Conservation (phyloP, 2,113 vertebrate species). For the Ranitomeya variabilis region DNA sequence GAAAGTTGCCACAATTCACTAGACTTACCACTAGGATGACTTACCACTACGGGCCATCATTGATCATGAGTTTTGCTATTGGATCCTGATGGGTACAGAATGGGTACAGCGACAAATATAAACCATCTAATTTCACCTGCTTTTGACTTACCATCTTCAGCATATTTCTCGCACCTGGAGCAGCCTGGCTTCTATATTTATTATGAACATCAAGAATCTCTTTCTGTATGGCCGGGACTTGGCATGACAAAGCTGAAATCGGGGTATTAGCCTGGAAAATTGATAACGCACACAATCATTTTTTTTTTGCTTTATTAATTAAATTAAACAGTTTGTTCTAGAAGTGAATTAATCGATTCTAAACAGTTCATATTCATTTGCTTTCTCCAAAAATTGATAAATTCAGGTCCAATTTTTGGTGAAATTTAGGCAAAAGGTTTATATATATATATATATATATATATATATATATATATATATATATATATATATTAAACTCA, state of each 20-base stretch:
- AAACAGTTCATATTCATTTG: too few relatives aligned
- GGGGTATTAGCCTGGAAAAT: background rate
- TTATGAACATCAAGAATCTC: background rate
- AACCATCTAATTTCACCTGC: background rate
- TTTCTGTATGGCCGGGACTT: background rate
- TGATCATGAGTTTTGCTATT: background rate
- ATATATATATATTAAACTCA: too few relatives aligned
- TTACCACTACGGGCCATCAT: background rate
- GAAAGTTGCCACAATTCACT: background rate
- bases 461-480: too few relatives aligned
- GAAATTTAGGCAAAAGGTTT: too few relatives aligned
- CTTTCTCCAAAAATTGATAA: too few relatives aligned
- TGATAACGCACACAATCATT: background rate
- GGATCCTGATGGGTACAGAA: too few relatives aligned
- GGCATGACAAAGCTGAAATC: background rate
- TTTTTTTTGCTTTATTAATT: background rate
- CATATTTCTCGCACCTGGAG: background rate
- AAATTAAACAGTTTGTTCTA: too few relatives aligned
- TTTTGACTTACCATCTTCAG: background rate
- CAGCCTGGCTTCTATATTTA: background rate
- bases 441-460: too few relatives aligned
- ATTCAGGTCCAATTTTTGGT: too few relatives aligned
- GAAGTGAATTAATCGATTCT: too few relatives aligned
- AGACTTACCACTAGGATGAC: background rate
- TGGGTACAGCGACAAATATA: too few relatives aligned